Percentiles rank a stretch among this genome's conserved stretches.
Evolutionary conservation across 2,888 invertebrate species (phyloP).

Genomic region (Drymonia ruficornis): DNA sequence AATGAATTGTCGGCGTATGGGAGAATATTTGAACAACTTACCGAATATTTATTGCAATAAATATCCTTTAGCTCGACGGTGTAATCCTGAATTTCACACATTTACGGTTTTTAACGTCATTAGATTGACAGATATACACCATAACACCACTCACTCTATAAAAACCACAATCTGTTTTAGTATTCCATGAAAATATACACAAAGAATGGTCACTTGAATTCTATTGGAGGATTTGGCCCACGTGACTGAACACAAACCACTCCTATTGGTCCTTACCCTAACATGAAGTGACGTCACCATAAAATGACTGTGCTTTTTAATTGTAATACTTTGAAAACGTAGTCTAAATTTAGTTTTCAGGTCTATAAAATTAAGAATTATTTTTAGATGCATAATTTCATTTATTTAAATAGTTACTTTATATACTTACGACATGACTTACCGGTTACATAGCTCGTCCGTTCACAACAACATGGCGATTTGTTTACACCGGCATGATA

Average conservation of each 20-base stretch:
- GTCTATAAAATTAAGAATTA: neutral
- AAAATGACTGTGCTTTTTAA: slow-evolving; percentile 45
- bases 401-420: too few relatives aligned
- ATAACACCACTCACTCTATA: slow-evolving; percentile 83
- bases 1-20: slow-evolving; percentile 30
- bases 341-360: neutral
- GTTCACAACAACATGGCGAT: slow-evolving; percentile 82
- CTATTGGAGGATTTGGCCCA: slow-evolving; percentile 81
- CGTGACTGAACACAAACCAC: slow-evolving; percentile 70
- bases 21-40: slow-evolving; percentile 74
- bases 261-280: slow-evolving; percentile 67
- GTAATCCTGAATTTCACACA: slow-evolving; percentile 90
- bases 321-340: neutral
- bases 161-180: slow-evolving; percentile 82
- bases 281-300: slow-evolving; percentile 58
- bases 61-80: slow-evolving; percentile 87
- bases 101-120: slow-evolving; percentile 82
- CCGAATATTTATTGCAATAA: slow-evolving; percentile 87
- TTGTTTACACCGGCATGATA: slow-evolving; percentile 85
- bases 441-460: slow-evolving; percentile 57
- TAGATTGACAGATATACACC: slow-evolving; percentile 82
- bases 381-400: neutral
- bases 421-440: slow-evolving; percentile 51
- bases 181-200: slow-evolving; percentile 82
- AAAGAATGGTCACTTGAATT: slow-evolving; percentile 76